phyloP scores from a whole-genome alignment of 2,888 invertebrate species.

The Elmis aenea region DNA sequence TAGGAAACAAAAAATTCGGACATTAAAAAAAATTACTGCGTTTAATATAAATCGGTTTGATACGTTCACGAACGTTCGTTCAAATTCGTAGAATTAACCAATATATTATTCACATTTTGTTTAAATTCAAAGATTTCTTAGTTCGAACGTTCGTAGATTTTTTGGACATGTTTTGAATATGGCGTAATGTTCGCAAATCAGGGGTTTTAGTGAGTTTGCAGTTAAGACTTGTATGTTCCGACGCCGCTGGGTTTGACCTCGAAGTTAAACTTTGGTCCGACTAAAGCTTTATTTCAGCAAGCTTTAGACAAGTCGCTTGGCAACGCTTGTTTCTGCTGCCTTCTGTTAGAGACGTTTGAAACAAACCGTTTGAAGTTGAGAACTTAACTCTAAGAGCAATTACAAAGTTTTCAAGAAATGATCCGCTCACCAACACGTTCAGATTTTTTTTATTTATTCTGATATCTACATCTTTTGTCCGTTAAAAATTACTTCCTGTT shows the following conservation, averaged over 20 bases:
- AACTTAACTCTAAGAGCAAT: slow-evolving; percentile 27
- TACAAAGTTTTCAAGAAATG: slow-evolving; percentile 28
- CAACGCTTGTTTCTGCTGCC: slow-evolving; percentile 30
- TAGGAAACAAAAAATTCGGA: too few species aligned
- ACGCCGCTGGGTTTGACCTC: neutral
- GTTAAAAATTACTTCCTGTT: too few species aligned
- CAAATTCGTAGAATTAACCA: too few species aligned
- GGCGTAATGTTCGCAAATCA: neutral
- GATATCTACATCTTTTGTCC: too few species aligned
- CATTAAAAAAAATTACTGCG: too few species aligned
- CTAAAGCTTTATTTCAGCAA: slow-evolving; percentile 9
- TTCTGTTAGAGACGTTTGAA: slow-evolving; percentile 27
- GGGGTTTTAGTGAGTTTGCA: neutral
- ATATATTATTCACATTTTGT: too few species aligned
- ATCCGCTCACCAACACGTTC: slow-evolving; percentile 21
- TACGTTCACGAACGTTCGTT: too few species aligned
- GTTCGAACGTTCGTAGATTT: too few species aligned
- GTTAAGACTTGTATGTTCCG: neutral
- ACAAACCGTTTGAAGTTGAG: slow-evolving; percentile 28
- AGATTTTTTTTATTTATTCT: slow-evolving; percentile 21
- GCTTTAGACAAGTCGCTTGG: slow-evolving; percentile 25
- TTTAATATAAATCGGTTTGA: too few species aligned
- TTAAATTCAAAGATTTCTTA: too few species aligned
- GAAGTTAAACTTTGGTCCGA: slow-evolving; percentile 8
- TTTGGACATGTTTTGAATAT: too few species aligned